Base-by-base conservation (phyloP, 2,888 invertebrate genomes). In the Resseliella maxima region DNA sequence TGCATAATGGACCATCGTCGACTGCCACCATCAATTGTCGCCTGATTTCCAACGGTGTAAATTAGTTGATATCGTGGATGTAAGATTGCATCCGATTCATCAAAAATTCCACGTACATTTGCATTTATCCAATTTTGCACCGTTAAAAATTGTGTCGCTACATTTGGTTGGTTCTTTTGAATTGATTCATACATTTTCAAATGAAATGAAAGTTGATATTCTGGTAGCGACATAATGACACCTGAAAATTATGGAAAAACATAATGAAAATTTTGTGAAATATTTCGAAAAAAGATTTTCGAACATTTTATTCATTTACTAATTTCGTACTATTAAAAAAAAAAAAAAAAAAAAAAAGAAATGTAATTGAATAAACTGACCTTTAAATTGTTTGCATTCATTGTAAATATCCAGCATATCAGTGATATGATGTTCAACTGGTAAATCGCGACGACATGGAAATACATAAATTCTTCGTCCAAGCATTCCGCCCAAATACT, bases 51-150 rank as follows among this genome's bases (percentile, higher is more conserved):
- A n/a, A 45, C 45, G 18, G 85, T 85, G 54, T 85, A 86, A 86
- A 86, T 86, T 0, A 86, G 21, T 24, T 86, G 86, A 41, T 72
- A 86, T 10, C 72, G 64, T 21, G 86, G 15, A 0, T 86, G 64
- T 27, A 86, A 24, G 41, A 86, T 86, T 5, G 59, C 86, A 59
- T 86, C 86, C 0, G 86, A 86, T 41, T 86, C 86, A 18, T 86
- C 86, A 24, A 86, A 41, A 41, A 86, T 86, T 12, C 41, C 72
- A n/a, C 86, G 35, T 1, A 86, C 45, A 31, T 86, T 86, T 72
- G 27, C 38, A 38, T 86, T 86, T 24, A 72, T 27, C 86, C 86
- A 86, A 38, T 86, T 86, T 15, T 72, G 86, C n/a, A 27, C 36
- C 8, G 31, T 21, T n/a, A 86, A 35, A 18, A 86, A 86, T 18